Evolutionary conservation across 2,113 vertebrate genomes (phyloP).

Genomic region (Mellivora capensis): DNA sequence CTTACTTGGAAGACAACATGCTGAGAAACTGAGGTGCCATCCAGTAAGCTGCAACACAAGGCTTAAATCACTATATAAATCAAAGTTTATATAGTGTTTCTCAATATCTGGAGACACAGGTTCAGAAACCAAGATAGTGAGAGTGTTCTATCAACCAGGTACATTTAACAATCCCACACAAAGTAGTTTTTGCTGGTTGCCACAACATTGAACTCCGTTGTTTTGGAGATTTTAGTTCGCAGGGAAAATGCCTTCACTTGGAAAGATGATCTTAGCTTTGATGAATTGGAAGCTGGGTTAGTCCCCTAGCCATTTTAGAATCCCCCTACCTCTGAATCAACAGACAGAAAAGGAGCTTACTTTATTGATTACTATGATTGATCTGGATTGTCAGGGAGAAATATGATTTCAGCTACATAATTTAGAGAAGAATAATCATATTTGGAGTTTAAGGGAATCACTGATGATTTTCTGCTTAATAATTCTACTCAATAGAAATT

Average conservation of each 20-base stretch:
- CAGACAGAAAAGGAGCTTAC: not conserved
- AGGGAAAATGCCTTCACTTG: not conserved
- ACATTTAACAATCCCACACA: not conserved
- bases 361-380: not conserved
- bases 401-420: not conserved
- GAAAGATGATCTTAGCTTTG: not conserved
- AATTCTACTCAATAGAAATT: not conserved
- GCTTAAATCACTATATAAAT: not conserved
- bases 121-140: not conserved
- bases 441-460: not conserved
- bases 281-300: not conserved
- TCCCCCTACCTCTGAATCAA: not conserved
- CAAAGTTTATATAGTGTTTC: not conserved
- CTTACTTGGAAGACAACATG: not conserved
- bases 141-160: not conserved
- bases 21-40: not conserved
- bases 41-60: no score
- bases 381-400: not conserved
- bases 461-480: not conserved
- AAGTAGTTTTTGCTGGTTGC: not conserved
- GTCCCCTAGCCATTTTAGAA: not conserved
- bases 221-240: not conserved
- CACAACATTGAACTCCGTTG: not conserved
- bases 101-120: not conserved
- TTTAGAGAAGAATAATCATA: not conserved